Evolutionary conservation across 1,140 invertebrate species (phyloP).

Genomic region (Ceratina calcarata): DNA sequence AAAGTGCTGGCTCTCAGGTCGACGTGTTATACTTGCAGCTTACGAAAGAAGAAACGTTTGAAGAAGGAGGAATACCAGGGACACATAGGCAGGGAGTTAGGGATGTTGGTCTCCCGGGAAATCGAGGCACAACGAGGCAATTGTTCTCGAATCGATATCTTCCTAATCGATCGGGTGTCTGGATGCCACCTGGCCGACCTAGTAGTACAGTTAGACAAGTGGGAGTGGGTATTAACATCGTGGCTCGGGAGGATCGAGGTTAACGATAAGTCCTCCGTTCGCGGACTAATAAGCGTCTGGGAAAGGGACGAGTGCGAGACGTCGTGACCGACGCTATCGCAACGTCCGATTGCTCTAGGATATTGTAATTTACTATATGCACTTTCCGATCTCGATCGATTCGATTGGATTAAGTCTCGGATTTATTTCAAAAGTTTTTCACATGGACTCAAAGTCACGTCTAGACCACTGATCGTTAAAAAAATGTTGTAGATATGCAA

Average conservation of each 20-base stretch:
- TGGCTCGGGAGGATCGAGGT: conserved; percentile 66
- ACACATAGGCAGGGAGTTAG: neutral
- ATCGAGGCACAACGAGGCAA: neutral
- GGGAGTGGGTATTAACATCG: conserved; percentile 61
- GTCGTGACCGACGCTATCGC: conserved; percentile 28
- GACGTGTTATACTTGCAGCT: too few relatives aligned
- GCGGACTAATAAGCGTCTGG: conserved; percentile 48
- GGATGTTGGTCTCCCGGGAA: neutral
- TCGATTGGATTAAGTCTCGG: too few relatives aligned
- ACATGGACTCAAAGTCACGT: too few relatives aligned
- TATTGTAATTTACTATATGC: too few relatives aligned
- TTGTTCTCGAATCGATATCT: conserved; percentile 51
- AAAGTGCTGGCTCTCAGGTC: too few relatives aligned
- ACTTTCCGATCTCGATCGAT: too few relatives aligned
- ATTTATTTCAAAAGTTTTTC: too few relatives aligned
- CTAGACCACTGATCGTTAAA: too few relatives aligned
- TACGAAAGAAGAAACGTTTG: too few relatives aligned
- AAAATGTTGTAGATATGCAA: too few relatives aligned
- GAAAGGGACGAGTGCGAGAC: conserved; percentile 28
- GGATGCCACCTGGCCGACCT: conserved; percentile 66
- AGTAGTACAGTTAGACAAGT: conserved; percentile 68
- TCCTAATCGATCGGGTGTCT: conserved; percentile 56
- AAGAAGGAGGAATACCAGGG: too few relatives aligned
- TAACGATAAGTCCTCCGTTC: conserved; percentile 67
- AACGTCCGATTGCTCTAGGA: too few relatives aligned